phyloP scores from a whole-genome alignment of 2,888 invertebrate genomes.

The Cheilosia vulpina region DNA sequence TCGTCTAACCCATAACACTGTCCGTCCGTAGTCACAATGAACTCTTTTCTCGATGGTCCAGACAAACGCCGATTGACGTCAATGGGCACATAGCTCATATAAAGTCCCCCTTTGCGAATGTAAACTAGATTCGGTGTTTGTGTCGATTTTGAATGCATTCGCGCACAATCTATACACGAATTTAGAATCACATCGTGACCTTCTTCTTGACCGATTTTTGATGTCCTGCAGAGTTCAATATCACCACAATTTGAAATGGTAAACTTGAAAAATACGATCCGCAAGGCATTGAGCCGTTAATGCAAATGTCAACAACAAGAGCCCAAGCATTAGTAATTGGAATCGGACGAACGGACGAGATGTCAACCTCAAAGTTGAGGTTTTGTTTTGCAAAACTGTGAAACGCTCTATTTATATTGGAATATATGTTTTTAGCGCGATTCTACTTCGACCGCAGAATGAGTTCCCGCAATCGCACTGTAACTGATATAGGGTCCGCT shows the following conservation, averaged over 20 bases:
- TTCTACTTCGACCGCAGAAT: slow-evolving; percentile 28
- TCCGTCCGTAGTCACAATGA: slow-evolving; percentile 43
- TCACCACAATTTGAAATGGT: not conserved
- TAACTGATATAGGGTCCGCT: slow-evolving; percentile 8
- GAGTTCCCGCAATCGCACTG: not conserved
- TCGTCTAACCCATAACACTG: slow-evolving; percentile 1
- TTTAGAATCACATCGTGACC: slow-evolving; percentile 29
- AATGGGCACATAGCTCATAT: slow-evolving; percentile 44
- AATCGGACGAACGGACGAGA: slow-evolving; percentile 9
- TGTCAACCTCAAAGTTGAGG: slow-evolving; percentile 22
- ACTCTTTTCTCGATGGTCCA: slow-evolving; percentile 35
- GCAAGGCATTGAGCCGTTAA: slow-evolving; percentile 4
- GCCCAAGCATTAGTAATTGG: slow-evolving; percentile 1
- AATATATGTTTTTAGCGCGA: not conserved
- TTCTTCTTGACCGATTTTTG: slow-evolving; percentile 8
- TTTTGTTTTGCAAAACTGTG: slow-evolving; percentile 11
- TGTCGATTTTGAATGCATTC: slow-evolving; percentile 51
- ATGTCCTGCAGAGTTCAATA: not conserved
- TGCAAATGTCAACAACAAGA: slow-evolving; percentile 12
- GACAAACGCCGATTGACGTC: slow-evolving; percentile 60
- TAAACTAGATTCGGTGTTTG: slow-evolving; percentile 56
- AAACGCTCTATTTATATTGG: not conserved
- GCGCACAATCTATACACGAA: not conserved
- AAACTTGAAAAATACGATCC: too few species aligned
- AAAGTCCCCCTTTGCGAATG: slow-evolving; percentile 35